phyloP scores from a whole-genome alignment of 1,140 invertebrate species.

The Drosophila aff. region DNA sequence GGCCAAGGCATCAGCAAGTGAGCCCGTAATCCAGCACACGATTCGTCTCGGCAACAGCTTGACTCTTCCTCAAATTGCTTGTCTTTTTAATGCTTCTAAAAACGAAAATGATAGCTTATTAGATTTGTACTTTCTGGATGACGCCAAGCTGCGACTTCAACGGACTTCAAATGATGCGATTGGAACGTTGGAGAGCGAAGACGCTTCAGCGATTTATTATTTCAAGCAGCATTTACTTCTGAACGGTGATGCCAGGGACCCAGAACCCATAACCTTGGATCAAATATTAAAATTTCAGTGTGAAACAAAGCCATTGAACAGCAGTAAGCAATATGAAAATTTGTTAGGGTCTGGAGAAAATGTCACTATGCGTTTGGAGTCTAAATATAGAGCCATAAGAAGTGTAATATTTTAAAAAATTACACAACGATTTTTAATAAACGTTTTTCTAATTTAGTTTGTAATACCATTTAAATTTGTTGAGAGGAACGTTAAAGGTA shows the following conservation, averaged over 20 bases:
- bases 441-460: background rate
- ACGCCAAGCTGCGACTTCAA: constrained; percentile 14
- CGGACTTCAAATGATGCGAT: background rate
- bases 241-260: constrained; percentile 8
- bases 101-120: constrained; percentile 12
- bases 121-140: constrained; percentile 51
- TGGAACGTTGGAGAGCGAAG: constrained; percentile 39
- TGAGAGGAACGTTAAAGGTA: too few species aligned
- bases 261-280: background rate
- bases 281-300: constrained; percentile 57
- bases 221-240: constrained; percentile 55
- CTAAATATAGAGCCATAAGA: constrained; percentile 2
- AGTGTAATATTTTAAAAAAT: background rate
- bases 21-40: constrained; percentile 21
- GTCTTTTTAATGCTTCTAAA: constrained; percentile 29
- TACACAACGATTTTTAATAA: background rate
- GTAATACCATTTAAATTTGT: background rate
- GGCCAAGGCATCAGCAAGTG: background rate
- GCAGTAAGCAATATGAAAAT: background rate
- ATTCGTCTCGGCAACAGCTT: constrained; percentile 13
- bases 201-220: constrained; percentile 58
- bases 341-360: background rate
- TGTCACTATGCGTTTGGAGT: background rate
- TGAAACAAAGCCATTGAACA: constrained; percentile 41
- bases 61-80: constrained; percentile 15